A percentile compares a stretch with the other conserved stretches of the same genome.
phyloP scores from a whole-genome alignment of 2,888 invertebrate species.

The Imbricaverruca yamaguchii region DNA sequence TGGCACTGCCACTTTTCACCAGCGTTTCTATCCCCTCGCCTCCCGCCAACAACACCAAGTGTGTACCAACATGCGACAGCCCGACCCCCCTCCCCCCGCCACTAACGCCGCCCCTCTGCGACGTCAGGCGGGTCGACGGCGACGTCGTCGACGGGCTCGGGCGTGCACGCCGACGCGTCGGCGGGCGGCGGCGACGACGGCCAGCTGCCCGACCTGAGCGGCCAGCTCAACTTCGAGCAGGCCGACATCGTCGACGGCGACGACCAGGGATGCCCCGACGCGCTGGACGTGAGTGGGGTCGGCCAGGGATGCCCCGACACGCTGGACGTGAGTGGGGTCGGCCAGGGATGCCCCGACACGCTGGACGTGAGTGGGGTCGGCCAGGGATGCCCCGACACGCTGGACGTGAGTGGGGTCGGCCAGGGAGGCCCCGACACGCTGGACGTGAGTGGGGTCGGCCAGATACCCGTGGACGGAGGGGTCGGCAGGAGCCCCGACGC shows the following conservation, averaged over 20 bases:
- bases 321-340: background rate
- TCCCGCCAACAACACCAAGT: too few species aligned
- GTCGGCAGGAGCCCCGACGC: too few species aligned
- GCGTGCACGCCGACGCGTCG: background rate
- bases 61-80: background rate
- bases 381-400: too few species aligned
- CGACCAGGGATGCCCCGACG: slow-evolving; percentile 67
- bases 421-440: too few species aligned
- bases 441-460: too few species aligned
- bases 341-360: slow-evolving; percentile 28
- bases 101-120: too few species aligned
- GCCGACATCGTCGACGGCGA: slow-evolving; percentile 83
- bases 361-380: too few species aligned
- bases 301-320: too few species aligned
- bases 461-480: too few species aligned
- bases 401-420: too few species aligned
- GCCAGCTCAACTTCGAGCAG: slow-evolving; percentile 75
- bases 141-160: background rate
- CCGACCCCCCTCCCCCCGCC: background rate
- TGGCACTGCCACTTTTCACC: too few species aligned
- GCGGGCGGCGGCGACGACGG: background rate
- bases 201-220: slow-evolving; percentile 31
- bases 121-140: background rate
- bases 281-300: slow-evolving; percentile 70
- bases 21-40: too few species aligned